A percentile compares a stretch with the other conserved stretches of the same genome.
phyloP scores from a whole-genome alignment of 92 coral and sea anemone species.

The Chrysogorgia sp. region DNA sequence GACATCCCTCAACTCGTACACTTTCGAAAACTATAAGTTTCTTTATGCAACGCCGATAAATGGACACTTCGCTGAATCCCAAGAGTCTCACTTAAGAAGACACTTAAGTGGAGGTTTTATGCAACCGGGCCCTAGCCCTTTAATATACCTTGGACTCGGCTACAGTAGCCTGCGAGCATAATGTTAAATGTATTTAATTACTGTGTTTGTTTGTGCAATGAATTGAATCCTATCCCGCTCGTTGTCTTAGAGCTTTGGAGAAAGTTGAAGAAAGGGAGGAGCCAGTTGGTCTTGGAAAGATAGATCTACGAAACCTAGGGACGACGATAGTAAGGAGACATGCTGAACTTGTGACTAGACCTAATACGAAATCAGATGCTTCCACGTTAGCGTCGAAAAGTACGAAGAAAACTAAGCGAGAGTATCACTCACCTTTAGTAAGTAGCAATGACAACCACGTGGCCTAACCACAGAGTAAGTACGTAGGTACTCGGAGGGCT shows the following conservation, averaged over 20 bases:
- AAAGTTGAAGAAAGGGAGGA: constrained; percentile 73
- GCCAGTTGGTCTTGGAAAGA: constrained; percentile 60
- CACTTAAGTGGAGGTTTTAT: too few relatives aligned
- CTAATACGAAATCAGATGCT: constrained; percentile 70
- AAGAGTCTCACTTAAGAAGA: too few relatives aligned
- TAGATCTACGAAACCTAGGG: constrained; percentile 70
- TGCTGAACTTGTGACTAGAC: constrained; percentile 79
- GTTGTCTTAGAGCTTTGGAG: constrained; percentile 69
- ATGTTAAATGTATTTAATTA: too few relatives aligned
- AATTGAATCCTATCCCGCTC: too few relatives aligned
- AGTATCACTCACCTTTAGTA: constrained; percentile 72
- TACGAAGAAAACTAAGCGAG: constrained; percentile 64
- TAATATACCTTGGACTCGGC: too few relatives aligned
- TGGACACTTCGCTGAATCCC: too few relatives aligned
- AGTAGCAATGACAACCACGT: not conserved
- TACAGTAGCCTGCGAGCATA: too few relatives aligned
- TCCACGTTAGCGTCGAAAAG: constrained; percentile 61
- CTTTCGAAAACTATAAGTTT: too few relatives aligned
- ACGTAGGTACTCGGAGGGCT: not conserved
- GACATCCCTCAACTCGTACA: too few relatives aligned
- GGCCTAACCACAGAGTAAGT: not conserved
- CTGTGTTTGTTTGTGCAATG: too few relatives aligned
- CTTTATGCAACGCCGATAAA: too few relatives aligned
- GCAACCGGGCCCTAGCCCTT: too few relatives aligned
- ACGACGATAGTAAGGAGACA: constrained; percentile 73